These are phyloP conservation scores for Melanotaenia trifasciata DNA, from an alignment of 2,797 vertebrate species.

Conservation along the genomic window DNA sequence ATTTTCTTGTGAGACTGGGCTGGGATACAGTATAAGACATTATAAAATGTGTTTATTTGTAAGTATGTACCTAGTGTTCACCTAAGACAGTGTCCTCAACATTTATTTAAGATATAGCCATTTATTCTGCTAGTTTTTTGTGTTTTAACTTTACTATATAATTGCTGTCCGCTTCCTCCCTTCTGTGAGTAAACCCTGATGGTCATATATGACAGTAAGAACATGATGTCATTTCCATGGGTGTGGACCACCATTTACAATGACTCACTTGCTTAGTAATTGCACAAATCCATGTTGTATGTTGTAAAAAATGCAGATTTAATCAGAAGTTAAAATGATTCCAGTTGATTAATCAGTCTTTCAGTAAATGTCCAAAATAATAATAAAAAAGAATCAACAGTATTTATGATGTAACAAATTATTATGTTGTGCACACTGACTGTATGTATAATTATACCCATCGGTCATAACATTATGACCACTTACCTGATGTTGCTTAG, in stretches of 20 bases:
- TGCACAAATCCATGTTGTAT: slow-evolving; percentile 48
- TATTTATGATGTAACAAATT: background rate
- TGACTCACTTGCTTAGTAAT: slow-evolving; percentile 60
- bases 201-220: slow-evolving; percentile 52
- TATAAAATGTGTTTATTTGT: slow-evolving; percentile 16
- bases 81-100: slow-evolving; percentile 41
- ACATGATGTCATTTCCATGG: slow-evolving; percentile 65
- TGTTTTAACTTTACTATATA: slow-evolving; percentile 55
- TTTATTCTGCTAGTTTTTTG: slow-evolving; percentile 29
- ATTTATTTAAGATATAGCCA: slow-evolving; percentile 57
- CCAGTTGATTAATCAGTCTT: background rate
- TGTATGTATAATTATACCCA: background rate
- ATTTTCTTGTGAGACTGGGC: background rate
- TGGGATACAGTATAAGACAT: slow-evolving; percentile 2
- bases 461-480: background rate
- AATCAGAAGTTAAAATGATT: background rate
- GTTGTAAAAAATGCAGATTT: slow-evolving; percentile 8
- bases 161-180: slow-evolving; percentile 49
- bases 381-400: background rate
- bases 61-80: slow-evolving; percentile 26
- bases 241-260: slow-evolving; percentile 60
- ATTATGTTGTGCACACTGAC: background rate
- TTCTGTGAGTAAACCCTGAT: slow-evolving; percentile 56
- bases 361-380: background rate
- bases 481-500: background rate